These are phyloP conservation scores for Iselma pallidipennis DNA, from an alignment of 2,888 invertebrate genomes.

Conservation along the genomic window DNA sequence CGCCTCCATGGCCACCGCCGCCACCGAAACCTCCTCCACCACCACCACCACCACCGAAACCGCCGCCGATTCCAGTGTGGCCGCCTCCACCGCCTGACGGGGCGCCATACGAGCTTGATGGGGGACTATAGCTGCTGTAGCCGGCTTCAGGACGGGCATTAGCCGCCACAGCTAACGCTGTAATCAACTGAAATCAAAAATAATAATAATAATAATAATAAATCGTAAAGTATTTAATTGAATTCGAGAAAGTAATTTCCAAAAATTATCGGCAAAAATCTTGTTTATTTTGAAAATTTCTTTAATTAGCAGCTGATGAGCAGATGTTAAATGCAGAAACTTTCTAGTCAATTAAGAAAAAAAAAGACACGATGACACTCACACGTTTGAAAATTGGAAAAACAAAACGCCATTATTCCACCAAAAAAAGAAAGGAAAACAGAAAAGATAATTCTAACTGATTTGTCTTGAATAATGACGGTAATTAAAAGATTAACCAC, in stretches of 20 bases:
- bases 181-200: slow-evolving; percentile 52
- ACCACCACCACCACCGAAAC: slow-evolving; percentile 36
- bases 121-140: slow-evolving; percentile 63
- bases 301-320: neutral
- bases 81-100: slow-evolving; percentile 53
- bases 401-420: neutral
- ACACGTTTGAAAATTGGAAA: neutral
- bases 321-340: neutral
- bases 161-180: slow-evolving; percentile 62
- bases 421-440: neutral
- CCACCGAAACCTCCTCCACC: slow-evolving; percentile 41
- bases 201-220: slow-evolving; percentile 12
- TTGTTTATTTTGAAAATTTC: too few relatives aligned
- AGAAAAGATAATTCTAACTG: too few relatives aligned
- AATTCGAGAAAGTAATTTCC: too few relatives aligned
- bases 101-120: slow-evolving; percentile 53
- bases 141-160: slow-evolving; percentile 67
- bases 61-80: slow-evolving; percentile 36
- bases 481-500: neutral
- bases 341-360: neutral
- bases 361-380: neutral
- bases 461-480: too few relatives aligned
- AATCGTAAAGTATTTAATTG: slow-evolving; percentile 1
- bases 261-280: too few relatives aligned
- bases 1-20: slow-evolving; percentile 31